phyloP scores from a whole-genome alignment of 2,888 invertebrate genomes.

The Drosophila neoperkinsi region DNA sequence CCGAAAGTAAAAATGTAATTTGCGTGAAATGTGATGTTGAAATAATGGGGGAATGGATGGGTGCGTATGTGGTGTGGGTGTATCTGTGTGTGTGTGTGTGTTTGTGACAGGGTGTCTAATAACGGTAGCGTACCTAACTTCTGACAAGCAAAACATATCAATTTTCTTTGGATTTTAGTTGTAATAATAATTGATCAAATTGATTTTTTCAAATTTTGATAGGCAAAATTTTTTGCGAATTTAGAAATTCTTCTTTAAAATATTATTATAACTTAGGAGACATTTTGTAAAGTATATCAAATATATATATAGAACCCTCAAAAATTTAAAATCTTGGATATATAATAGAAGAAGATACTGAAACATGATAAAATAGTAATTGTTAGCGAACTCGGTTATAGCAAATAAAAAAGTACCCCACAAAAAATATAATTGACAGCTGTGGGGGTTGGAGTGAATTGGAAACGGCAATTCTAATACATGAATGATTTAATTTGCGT shows the following conservation, averaged over 20 bases:
- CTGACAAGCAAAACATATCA: not conserved
- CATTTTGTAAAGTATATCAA: not conserved
- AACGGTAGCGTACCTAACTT: not conserved
- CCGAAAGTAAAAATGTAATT: constrained; percentile 68
- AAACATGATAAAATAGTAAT: not conserved
- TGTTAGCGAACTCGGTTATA: not conserved
- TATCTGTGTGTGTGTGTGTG: constrained; percentile 2
- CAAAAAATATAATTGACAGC: not conserved
- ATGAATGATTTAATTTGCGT: not conserved
- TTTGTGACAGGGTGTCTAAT: constrained; percentile 9
- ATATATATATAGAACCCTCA: no score
- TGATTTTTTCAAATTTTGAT: not conserved
- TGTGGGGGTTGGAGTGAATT: not conserved
- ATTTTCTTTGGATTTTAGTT: not conserved
- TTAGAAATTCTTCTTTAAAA: not conserved
- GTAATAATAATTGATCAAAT: not conserved
- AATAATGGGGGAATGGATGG: constrained; percentile 5
- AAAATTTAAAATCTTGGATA: no score
- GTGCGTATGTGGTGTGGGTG: constrained; percentile 7
- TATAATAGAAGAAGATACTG: not conserved
- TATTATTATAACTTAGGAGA: not conserved
- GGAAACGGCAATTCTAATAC: not conserved
- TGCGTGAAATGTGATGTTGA: constrained; percentile 70
- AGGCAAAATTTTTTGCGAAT: not conserved
- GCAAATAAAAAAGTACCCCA: rapidly evolving